Evolutionary conservation across 2,113 vertebrate species (phyloP).

Genomic region (Rallus limicola): DNA sequence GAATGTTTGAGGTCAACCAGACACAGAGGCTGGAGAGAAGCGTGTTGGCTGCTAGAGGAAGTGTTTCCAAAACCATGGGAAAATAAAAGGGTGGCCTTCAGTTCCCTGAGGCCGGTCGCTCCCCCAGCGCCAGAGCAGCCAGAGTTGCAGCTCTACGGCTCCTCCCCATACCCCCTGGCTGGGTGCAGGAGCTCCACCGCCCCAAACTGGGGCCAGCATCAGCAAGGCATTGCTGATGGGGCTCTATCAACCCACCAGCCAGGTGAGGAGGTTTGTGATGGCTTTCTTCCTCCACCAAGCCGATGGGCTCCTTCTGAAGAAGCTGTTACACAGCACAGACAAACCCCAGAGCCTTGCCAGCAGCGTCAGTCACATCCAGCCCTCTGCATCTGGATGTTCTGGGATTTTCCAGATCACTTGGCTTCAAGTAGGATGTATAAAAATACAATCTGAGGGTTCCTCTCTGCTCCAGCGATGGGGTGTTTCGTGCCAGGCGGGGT

Average conservation of each 20-base stretch:
- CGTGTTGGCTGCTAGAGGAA: neutral
- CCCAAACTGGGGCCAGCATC: neutral
- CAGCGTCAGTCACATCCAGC: neutral
- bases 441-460: neutral
- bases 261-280: neutral
- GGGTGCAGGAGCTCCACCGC: neutral
- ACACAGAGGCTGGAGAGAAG: neutral
- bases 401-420: neutral
- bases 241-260: neutral
- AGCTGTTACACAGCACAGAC: neutral
- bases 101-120: neutral
- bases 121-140: rapidly evolving
- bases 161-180: neutral
- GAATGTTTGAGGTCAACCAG: neutral
- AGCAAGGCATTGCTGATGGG: rapidly evolving
- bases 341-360: neutral
- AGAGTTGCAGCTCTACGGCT: neutral
- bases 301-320: neutral
- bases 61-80: neutral
- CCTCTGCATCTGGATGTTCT: neutral
- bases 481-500: neutral
- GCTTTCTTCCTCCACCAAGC: neutral
- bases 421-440: neutral
- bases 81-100: neutral
- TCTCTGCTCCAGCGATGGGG: neutral